A percentile compares a stretch with the other conserved stretches of the same genome.
These are phyloP conservation scores for Scophthalmus maximus DNA, from an alignment of 2,113 vertebrate species.

Conservation along the genomic window DNA sequence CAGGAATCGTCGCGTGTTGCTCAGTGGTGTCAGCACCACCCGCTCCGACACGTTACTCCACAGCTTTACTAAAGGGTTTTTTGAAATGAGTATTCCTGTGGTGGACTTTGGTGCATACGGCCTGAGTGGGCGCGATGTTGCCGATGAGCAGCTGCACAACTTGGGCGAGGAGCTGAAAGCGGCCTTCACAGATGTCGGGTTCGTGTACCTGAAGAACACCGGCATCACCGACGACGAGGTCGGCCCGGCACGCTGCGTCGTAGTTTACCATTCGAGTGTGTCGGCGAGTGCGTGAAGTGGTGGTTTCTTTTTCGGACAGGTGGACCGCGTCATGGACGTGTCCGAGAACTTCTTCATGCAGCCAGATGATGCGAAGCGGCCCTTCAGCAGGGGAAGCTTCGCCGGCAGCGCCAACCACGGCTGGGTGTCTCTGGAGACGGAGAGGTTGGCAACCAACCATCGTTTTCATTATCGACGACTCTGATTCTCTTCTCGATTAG, in stretches of 20 bases:
- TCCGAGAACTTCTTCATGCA: conserved; percentile 78
- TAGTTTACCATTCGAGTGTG: too few relatives aligned
- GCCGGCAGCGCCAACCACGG: conserved; percentile 67
- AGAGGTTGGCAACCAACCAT: too few relatives aligned
- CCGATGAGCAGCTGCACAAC: conserved; percentile 18
- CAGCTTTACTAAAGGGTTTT: too few relatives aligned
- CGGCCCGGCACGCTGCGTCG: too few relatives aligned
- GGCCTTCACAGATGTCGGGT: conserved; percentile 76
- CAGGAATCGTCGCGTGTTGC: not conserved
- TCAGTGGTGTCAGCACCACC: not conserved
- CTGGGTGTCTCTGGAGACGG: conserved; percentile 73
- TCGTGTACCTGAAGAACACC: conserved; percentile 79
- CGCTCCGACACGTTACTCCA: not conserved
- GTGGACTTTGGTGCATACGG: conserved; percentile 73
- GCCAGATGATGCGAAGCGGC: conserved; percentile 70
- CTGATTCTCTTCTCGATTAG: not conserved
- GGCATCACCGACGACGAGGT: conserved; percentile 79
- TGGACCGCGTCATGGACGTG: conserved; percentile 65
- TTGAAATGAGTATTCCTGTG: conserved; percentile 75
- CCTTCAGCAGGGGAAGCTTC: conserved; percentile 61
- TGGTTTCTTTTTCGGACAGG: conserved; percentile 46
- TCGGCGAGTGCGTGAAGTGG: not conserved
- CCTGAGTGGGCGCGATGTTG: conserved; percentile 25
- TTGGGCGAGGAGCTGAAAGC: conserved; percentile 61
- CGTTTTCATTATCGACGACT: not conserved